phyloP scores from a whole-genome alignment of 2,888 invertebrate genomes.

The Cosmopolites sordidus region DNA sequence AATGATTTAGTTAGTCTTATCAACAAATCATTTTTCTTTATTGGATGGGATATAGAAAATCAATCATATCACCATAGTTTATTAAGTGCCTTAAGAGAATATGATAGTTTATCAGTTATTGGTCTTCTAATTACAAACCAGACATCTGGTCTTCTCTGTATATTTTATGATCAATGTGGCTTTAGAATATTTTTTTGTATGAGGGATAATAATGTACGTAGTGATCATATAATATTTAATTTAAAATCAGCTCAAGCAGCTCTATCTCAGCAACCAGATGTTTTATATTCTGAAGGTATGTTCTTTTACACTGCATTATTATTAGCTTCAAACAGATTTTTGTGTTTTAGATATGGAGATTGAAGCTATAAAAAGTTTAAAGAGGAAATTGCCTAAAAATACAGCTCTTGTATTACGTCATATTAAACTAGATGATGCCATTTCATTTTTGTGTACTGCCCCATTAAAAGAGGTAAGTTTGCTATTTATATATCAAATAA shows the following conservation, averaged over 20 bases:
- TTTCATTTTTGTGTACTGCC: constrained; percentile 26
- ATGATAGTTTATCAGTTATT: constrained; percentile 9
- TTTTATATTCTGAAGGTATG: too few relatives aligned
- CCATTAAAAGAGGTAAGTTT: constrained; percentile 27
- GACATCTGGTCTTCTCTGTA: constrained; percentile 30
- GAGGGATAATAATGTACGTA: constrained; percentile 1
- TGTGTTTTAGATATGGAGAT: constrained; percentile 25
- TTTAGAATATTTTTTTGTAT: constrained; percentile 9
- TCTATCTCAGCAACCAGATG: too few relatives aligned
- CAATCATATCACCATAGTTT: constrained; percentile 28
- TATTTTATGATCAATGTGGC: constrained; percentile 21
- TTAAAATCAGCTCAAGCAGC: too few relatives aligned
- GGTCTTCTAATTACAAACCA: constrained; percentile 25
- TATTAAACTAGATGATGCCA: constrained; percentile 32
- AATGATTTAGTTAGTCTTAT: constrained; percentile 31
- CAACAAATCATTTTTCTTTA: constrained; percentile 31
- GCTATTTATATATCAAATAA: too few relatives aligned
- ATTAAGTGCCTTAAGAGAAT: constrained; percentile 9
- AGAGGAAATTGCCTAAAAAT: constrained; percentile 27
- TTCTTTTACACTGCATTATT: too few relatives aligned
- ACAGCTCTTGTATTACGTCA: constrained; percentile 31
- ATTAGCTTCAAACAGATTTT: constrained; percentile 3
- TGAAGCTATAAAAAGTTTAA: constrained; percentile 31
- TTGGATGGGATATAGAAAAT: constrained; percentile 39
- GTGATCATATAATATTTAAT: too few relatives aligned